Base-by-base conservation (phyloP, 2,113 vertebrate genomes). In the Oostethus manadensis region DNA sequence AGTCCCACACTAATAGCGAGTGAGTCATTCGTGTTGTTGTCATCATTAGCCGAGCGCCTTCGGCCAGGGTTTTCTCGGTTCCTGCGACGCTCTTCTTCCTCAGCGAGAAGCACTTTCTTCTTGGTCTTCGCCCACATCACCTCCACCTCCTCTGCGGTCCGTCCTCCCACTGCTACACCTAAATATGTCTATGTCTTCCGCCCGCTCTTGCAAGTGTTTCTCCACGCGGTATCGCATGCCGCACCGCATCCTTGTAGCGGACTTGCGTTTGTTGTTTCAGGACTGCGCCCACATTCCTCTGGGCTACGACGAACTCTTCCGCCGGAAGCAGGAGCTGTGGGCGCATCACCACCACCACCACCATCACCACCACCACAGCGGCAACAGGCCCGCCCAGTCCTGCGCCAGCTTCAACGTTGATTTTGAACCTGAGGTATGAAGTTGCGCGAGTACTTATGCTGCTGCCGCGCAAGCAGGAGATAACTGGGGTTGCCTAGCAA, bases 321-420 rank as follows among this genome's bases (percentile, higher is more conserved):
- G 92, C 74, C 90, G 92, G 84, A 96, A 96, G 73, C 92, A 93
- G 2, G 96, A 97, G 49, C 96, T 96, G 63, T 97, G 95, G 95
- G 87, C 91, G 1, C 92, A 93, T 56, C 93, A 93, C 73, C 93
- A 94, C 69, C 87, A 89, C 73, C 87, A 89, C 71, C 87, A 89
- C 70, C 29, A 54, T 4, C 53, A 55, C 68, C 88, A 89, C 73
- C 87, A 89, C 61, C 80, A 86, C 73, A 78, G 58, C 76, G 82
- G 88, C 66, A 90, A 38, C 89, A 91, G 70, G 89, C 93, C 91
- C 70, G 91, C 94, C 38, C 93, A 93, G 59, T 92, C 94, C 71
- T 95, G 95, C 74, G 93, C 95, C 66, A 92, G 95, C 61, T 97
- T 97, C 85, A 92, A 91, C 58, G 90, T 95, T 10, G 93, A 98